A percentile compares a stretch with the other conserved stretches of the same genome.
phyloP scores from a whole-genome alignment of 1,140 invertebrate species.

The Trichonephila inaurata region DNA sequence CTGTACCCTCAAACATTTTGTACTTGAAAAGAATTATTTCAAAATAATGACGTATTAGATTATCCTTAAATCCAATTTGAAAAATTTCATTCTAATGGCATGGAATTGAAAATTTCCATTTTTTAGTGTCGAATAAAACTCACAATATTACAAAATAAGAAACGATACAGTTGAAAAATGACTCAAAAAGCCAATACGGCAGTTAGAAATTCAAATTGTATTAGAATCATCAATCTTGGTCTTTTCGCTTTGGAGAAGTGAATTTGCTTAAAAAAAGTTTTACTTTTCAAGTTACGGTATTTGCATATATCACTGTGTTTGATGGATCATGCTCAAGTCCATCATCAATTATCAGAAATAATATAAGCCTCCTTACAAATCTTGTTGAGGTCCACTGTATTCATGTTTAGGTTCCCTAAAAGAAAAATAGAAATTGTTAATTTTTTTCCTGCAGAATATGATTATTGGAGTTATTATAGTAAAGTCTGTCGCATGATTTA shows the following conservation, averaged over 20 bases:
- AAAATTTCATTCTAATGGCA: not conserved
- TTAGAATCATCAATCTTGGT: slow-evolving; percentile 10
- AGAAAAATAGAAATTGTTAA: too few relatives aligned
- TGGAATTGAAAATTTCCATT: not conserved
- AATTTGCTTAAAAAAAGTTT: slow-evolving; percentile 1
- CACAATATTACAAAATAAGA: not conserved
- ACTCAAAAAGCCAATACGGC: not conserved
- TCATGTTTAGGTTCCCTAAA: too few relatives aligned
- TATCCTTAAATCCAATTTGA: too few relatives aligned
- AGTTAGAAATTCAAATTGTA: slow-evolving; percentile 14
- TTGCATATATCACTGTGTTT: not conserved
- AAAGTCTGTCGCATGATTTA: too few relatives aligned
- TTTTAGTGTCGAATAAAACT: not conserved
- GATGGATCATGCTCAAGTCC: not conserved
- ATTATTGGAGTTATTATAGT: too few relatives aligned
- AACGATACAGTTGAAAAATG: not conserved
- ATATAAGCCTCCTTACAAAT: not conserved
- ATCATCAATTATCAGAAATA: not conserved
- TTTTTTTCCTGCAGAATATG: too few relatives aligned
- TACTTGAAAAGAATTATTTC: too few relatives aligned
- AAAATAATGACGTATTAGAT: too few relatives aligned
- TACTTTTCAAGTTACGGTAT: not conserved
- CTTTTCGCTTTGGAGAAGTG: not conserved
- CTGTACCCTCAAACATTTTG: too few relatives aligned
- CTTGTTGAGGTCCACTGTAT: too few relatives aligned